Evolutionary conservation across 64 coral and sea anemone species (phyloP), one percentile per base, ranked within the genome.

Genomic region (Porites lutea): DNA sequence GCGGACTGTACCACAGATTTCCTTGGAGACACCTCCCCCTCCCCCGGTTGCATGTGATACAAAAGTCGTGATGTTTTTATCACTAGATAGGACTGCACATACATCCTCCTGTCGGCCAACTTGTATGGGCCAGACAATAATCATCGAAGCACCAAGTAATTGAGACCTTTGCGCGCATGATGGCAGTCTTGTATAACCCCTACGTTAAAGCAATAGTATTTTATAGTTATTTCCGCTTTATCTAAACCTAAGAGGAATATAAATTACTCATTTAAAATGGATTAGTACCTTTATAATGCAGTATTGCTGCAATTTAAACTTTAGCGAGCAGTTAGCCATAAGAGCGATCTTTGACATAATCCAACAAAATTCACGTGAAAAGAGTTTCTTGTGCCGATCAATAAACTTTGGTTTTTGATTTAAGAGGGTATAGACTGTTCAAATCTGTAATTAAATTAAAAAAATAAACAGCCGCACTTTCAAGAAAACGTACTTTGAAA

Each of bases 311-410:
- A 8, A 22, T 20, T 20, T 23, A 3, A 71, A 71, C 20, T 71
- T 71, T 23, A 23, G 67, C 6, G 67, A 23, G 67, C 19, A 71
- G 20, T 22, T 22, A 71, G 67, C 2, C 18, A 19, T 71, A 23
- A 71, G 67, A 71, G 67, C 67, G 4, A 71, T 71, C 67, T 71
- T 71, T 20, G 67, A 71, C 67, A 71, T 71, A 27, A 27, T 37
- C 20, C n/a, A 71, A 5, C n/a, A 71, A 71, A 20, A 71, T 71
- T 67, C 71, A 7, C 20, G 27, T 46, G 71, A 74, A 46, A 74
- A 46, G 71, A 74, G 71, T 74, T 74, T 74, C 37, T 74, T 74
- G 71, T 74, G 44, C 37, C 71, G 12, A 74, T 74, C 2, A 74
- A 74, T 74, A 74, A 46, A 48, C 12, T 48, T 46, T 74, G 23